Evolutionary conservation across 2,113 vertebrate genomes (phyloP).

Genomic region (Accipiter virgatus): DNA sequence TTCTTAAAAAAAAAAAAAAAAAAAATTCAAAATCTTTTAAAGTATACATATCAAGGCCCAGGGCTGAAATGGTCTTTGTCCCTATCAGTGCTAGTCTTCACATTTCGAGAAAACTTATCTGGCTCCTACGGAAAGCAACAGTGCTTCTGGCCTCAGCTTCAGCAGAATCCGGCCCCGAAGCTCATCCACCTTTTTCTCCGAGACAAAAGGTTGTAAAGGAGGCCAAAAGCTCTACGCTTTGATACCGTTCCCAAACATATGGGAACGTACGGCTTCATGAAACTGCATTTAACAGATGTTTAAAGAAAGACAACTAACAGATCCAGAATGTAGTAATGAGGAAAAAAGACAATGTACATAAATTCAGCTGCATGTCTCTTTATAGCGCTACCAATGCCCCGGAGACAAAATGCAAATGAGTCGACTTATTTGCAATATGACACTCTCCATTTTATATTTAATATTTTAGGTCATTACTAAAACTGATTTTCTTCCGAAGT

Average conservation of each 20-base stretch:
- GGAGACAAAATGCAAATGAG: conserved; percentile 68
- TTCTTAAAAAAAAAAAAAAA: not conserved
- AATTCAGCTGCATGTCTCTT: conserved; percentile 60
- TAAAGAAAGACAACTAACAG: conserved; percentile 76
- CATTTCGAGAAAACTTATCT: not conserved
- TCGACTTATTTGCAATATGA: conserved; percentile 64
- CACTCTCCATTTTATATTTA: conserved; percentile 63
- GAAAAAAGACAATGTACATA: conserved; percentile 68
- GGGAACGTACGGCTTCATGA: conserved; percentile 69
- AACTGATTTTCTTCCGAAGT: conserved; percentile 63
- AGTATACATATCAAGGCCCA: not conserved
- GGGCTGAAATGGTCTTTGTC: not conserved
- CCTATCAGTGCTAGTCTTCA: not conserved
- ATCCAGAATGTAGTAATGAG: conserved; percentile 70
- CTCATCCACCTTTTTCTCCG: conserved; percentile 49
- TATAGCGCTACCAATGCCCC: conserved; percentile 37
- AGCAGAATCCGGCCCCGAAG: not conserved
- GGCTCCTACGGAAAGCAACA: not conserved
- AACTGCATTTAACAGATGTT: conserved; percentile 80
- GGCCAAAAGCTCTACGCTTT: conserved; percentile 64
- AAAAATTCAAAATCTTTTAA: not conserved
- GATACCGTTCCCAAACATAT: conserved; percentile 77
- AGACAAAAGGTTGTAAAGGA: conserved; percentile 69
- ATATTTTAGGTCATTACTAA: conserved; percentile 61
- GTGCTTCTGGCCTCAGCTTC: not conserved